Conservation (phyloP, 2,888 invertebrate species). For the Cloeon dipterum region DNA sequence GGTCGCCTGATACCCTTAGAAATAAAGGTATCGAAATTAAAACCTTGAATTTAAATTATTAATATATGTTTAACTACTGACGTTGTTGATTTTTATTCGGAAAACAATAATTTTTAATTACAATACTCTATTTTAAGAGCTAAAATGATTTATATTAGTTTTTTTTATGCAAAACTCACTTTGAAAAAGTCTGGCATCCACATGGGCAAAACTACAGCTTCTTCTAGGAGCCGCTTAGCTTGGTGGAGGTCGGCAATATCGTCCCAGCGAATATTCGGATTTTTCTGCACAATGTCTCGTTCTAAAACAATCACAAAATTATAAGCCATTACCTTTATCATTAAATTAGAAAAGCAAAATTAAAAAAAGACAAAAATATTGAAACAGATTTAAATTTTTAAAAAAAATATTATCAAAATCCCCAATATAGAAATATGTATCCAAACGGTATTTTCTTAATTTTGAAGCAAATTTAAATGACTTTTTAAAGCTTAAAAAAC, state of each 20-base stretch:
- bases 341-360: not conserved
- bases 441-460: too few species aligned
- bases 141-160: too few species aligned
- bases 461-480: too few species aligned
- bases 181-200: slow-evolving; percentile 97
- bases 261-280: slow-evolving; percentile 89
- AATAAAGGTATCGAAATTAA: too few species aligned
- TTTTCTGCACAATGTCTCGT: slow-evolving; percentile 88
- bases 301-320: slow-evolving; percentile 23
- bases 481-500: too few species aligned
- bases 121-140: too few species aligned
- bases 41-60: too few species aligned
- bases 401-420: slow-evolving; percentile 1
- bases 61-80: not conserved
- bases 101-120: slow-evolving; percentile 7
- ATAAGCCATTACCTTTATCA: not conserved
- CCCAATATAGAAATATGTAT: not conserved
- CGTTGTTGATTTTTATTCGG: not conserved
- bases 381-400: not conserved
- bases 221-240: slow-evolving; percentile 76
- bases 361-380: slow-evolving; percentile 4
- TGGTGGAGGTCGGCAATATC: slow-evolving; percentile 78
- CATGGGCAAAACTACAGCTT: slow-evolving; percentile 93
- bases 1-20: slow-evolving; percentile 79
- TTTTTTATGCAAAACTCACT: slow-evolving; percentile 29